Evolutionary conservation across 2,113 vertebrate genomes (phyloP), one percentile per base, ranked within the genome.

Genomic region (Ascaphus truei): DNA sequence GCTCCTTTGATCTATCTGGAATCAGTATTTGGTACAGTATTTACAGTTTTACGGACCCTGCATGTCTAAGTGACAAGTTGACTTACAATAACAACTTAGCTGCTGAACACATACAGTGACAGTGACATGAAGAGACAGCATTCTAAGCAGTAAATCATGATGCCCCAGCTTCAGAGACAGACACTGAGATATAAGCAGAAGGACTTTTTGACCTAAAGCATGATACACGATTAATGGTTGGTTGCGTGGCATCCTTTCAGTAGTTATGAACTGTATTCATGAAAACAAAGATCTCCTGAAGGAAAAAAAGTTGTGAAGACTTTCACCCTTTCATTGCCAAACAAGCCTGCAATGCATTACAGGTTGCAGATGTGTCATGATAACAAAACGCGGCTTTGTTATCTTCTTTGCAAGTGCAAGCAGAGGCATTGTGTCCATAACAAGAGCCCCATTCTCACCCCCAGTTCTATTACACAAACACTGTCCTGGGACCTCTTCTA

Each of bases 121-220:
- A 79, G 77, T 77, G 65, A 81, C 71, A 55, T 37, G 72, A 68
- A 76, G 56, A 77, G 75, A 57, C 68, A 61, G 67, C 0, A 27
- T 74, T 73, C 56, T 72, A 36, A 50, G 25, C 37, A 74, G 64
- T 80, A 80, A 84, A 81, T 75, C 64, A 72, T 12, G 72, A 60
- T 71, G 56, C 74, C 68, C 48, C 76, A 80, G 56, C 5, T 1
- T 72, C 67, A 73, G 73, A 75, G 73, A 75, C 77, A 71, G 79
- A 77, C 75, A 74, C 20, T 45, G 43, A 73, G 65, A 60, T 76
- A 65, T 75, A 82, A 84, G 81, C 73, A 85, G 79, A 78, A 75
- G 73, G 74, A 52, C 31, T n/a, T 81, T 81, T 81, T 79, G 75
- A 83, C 73, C 73, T 79, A 57, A 45, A 71, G 72, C 71, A 13